Evolutionary conservation across 2,797 vertebrate species (phyloP), one percentile per base, ranked within the genome.

Genomic region (Enteromius anoplus): DNA sequence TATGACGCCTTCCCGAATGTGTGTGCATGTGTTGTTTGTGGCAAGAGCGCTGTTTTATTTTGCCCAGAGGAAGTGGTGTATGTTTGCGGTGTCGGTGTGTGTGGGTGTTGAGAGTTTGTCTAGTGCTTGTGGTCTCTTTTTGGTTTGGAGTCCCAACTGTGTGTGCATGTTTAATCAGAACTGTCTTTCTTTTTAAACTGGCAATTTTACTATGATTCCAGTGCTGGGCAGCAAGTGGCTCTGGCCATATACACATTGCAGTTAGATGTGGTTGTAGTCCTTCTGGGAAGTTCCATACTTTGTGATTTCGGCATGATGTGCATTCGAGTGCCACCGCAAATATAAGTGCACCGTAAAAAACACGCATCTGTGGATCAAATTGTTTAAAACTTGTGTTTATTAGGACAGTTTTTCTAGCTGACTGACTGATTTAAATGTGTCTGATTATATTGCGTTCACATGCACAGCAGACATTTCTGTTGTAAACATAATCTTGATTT

Each of bases 61-160:
- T 85, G 47, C 53, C 19, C 82, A 85, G 86, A 80, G 89, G 78
- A 89, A 89, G 85, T 84, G 84, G 42, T 83, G 65, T 70, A 55
- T 88, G 86, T 81, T 83, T 86, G 76, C 34, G 64, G 79, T 66
- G 73, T 34, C 32, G n/a, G 45, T 47, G 45, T 14, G 75, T 88
- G 77, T 80, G 69, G 84, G 78, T 84, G 80, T 84, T 85, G 79
- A 84, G 82, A 69, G 40, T 83, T 66, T 87, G 82, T 80, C 77
- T 78, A 69, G 89, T 82, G 45, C 76, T 62, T 84, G 86, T 87
- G 87, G 90, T 89, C 77, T 69, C 47, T 60, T 66, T 83, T 78
- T 69, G 83, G 80, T 77, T 64, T 42, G 60, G 69, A 58, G 51
- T 78, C 53, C 53, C 66, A 26, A 49, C 65, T 70, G n/a, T 75